Percentiles rank a stretch among this genome's conserved stretches.
phyloP scores from a whole-genome alignment of 1,140 invertebrate genomes.

The Hirudo medicinalis region DNA sequence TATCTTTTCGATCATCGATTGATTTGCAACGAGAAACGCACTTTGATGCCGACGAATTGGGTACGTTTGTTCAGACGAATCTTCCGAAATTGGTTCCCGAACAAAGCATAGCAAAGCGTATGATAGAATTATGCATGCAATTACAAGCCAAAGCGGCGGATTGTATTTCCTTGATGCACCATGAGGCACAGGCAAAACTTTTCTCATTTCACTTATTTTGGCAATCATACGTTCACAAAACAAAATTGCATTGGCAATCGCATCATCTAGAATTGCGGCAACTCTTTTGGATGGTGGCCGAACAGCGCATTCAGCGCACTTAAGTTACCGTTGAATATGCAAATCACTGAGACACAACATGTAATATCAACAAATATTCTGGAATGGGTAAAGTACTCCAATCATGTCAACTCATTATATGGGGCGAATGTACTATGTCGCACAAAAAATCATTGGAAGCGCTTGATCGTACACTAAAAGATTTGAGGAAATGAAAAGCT shows the following conservation, averaged over 20 bases:
- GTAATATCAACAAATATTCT: too few species aligned
- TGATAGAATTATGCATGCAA: constrained; percentile 31
- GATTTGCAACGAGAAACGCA: constrained; percentile 30
- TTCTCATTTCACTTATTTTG: constrained; percentile 23
- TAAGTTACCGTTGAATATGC: constrained; percentile 25
- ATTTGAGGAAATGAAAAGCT: constrained; percentile 41
- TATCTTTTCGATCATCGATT: constrained; percentile 19
- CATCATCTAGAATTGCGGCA: constrained; percentile 26
- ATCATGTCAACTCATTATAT: too few species aligned
- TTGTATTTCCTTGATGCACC: constrained; percentile 42
- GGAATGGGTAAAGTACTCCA: too few species aligned
- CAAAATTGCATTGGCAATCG: constrained; percentile 25
- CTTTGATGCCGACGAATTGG: constrained; percentile 31
- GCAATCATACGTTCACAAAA: constrained; percentile 23
- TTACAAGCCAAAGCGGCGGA: too few species aligned
- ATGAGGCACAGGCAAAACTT: constrained; percentile 30
- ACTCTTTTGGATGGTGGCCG: too few species aligned
- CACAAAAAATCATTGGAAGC: constrained; percentile 23
- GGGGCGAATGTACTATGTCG: too few species aligned
- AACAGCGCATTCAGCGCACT: constrained; percentile 24
- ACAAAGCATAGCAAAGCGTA: constrained; percentile 31
- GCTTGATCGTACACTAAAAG: constrained; percentile 28
- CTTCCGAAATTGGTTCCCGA: too few species aligned
- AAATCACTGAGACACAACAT: constrained; percentile 23
- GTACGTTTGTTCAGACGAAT: constrained; percentile 33